Conservation (phyloP, 2,797 vertebrate species). For the Alca torda region DNA sequence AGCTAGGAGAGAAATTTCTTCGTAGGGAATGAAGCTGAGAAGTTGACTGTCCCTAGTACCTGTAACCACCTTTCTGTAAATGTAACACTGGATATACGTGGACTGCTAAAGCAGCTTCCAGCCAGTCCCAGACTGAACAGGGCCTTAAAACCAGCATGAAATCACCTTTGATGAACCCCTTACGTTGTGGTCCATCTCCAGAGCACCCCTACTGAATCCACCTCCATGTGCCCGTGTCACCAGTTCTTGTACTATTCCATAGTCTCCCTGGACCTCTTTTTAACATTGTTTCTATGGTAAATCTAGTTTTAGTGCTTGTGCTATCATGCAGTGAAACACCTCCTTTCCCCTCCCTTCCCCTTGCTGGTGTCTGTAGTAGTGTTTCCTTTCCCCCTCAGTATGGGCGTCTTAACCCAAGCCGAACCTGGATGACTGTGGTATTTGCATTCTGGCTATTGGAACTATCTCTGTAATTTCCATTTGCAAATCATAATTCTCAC, state of each 20-base stretch:
- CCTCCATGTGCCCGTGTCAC: not conserved
- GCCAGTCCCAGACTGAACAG: not conserved
- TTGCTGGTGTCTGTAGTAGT: not conserved
- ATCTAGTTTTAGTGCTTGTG: not conserved
- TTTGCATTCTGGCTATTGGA: conserved; percentile 1
- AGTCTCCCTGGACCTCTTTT: not conserved
- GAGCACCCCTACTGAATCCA: not conserved
- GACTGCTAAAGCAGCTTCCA: not conserved
- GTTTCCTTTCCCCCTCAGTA: not conserved
- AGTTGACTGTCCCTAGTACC: not conserved
- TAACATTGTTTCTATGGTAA: not conserved
- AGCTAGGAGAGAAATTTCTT: not conserved
- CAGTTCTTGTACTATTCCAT: not conserved
- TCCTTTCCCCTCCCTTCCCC: not conserved
- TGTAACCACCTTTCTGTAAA: not conserved
- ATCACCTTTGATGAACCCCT: not conserved
- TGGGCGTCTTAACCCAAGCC: not conserved
- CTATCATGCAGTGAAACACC: not conserved
- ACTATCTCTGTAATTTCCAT: conserved; percentile 38
- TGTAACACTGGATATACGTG: rapidly evolving
- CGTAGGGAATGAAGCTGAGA: not conserved
- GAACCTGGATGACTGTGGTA: not conserved
- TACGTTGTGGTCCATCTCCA: not conserved
- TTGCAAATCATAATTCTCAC: not conserved
- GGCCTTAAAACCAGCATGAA: not conserved